phyloP scores from a whole-genome alignment of 1,140 invertebrate genomes.

The Hyposmocoma kahamanoa region DNA sequence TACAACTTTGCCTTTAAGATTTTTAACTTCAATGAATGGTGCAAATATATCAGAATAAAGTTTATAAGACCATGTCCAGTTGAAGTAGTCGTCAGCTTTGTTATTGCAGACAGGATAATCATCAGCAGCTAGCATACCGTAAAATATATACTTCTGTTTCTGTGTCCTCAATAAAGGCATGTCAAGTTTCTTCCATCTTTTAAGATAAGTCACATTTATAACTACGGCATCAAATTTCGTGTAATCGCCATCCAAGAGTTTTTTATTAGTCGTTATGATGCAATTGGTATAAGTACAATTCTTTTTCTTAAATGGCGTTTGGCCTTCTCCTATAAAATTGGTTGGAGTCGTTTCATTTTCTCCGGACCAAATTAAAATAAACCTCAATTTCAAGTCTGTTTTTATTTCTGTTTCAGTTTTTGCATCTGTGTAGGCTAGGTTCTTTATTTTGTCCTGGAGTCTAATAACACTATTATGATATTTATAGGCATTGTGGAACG shows the following conservation, averaged over 20 bases:
- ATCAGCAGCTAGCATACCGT: slow-evolving; percentile 55
- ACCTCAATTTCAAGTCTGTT: slow-evolving; percentile 28
- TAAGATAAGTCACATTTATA: slow-evolving; percentile 33
- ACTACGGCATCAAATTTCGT: slow-evolving; percentile 49
- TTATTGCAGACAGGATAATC: slow-evolving; percentile 39
- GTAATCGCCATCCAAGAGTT: slow-evolving; percentile 26
- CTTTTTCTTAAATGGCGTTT: slow-evolving; percentile 30
- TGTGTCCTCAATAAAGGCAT: slow-evolving; percentile 41
- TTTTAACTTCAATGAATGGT: slow-evolving; percentile 64
- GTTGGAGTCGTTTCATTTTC: slow-evolving; percentile 14
- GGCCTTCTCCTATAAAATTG: slow-evolving; percentile 30
- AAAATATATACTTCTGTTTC: slow-evolving; percentile 70
- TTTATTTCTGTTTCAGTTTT: slow-evolving; percentile 21
- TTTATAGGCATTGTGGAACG: slow-evolving; percentile 42
- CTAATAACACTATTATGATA: too few relatives aligned
- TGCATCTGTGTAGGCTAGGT: too few relatives aligned
- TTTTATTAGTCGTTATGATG: slow-evolving; percentile 42
- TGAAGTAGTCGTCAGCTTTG: slow-evolving; percentile 66
- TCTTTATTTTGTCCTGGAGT: too few relatives aligned
- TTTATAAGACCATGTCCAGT: slow-evolving; percentile 78
- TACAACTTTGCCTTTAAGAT: slow-evolving; percentile 39
- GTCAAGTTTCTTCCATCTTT: slow-evolving; percentile 20
- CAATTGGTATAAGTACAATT: slow-evolving; percentile 41
- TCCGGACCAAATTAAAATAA: slow-evolving; percentile 41
- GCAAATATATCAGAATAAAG: slow-evolving; percentile 71